Percentiles rank a stretch among this genome's conserved stretches.
phyloP scores from a whole-genome alignment of 1,140 invertebrate species.

The Procambarus virginalis region DNA sequence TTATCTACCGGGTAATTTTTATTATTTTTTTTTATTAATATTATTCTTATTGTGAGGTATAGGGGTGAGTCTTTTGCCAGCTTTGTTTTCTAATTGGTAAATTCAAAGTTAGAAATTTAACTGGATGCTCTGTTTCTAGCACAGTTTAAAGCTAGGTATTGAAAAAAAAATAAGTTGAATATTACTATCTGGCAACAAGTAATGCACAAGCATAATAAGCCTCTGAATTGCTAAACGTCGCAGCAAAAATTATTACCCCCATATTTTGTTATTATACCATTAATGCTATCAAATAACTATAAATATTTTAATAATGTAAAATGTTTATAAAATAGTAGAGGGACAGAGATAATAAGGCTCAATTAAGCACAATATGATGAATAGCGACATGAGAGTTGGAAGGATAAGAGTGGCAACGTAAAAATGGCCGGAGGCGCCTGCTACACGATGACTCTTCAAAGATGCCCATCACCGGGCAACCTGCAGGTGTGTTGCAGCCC shows the following conservation, averaged over 20 bases:
- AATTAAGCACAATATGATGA: background rate
- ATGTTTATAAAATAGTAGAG: background rate
- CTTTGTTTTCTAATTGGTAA: too few species aligned
- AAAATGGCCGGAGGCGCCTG: constrained; percentile 31
- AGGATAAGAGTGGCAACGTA: background rate
- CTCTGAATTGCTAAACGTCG: background rate
- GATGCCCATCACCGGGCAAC: constrained; percentile 21
- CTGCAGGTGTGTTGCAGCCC: constrained; percentile 38
- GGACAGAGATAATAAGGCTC: background rate
- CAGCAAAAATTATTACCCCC: background rate
- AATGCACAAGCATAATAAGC: constrained; percentile 29
- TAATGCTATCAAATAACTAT: background rate
- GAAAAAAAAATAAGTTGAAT: background rate
- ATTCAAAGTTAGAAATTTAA: too few species aligned
- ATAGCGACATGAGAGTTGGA: background rate
- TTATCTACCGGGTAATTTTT: background rate
- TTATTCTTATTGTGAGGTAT: background rate
- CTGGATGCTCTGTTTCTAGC: too few species aligned
- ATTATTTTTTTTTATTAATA: background rate
- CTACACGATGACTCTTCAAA: constrained; percentile 46
- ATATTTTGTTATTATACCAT: background rate
- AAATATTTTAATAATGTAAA: background rate
- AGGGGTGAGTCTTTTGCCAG: too few species aligned
- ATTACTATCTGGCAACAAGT: background rate
- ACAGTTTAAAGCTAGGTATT: too few species aligned